Conservation (phyloP, 2,113 vertebrate species). For the Aspiorhynchus laticeps region DNA sequence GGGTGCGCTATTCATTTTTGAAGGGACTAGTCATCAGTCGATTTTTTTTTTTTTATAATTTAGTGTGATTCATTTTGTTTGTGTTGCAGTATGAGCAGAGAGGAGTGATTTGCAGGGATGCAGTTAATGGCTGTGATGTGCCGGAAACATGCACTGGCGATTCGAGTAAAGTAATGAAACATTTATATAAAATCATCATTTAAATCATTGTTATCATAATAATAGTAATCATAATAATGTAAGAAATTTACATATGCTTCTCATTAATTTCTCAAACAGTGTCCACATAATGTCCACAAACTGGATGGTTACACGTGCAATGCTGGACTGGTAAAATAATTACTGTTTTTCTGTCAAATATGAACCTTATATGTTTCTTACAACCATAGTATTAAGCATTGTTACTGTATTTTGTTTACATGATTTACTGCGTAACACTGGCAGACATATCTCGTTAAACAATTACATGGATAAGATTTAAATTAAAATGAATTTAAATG, state of each 20-base stretch:
- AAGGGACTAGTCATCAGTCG: neutral
- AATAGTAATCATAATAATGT: neutral
- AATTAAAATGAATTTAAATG: neutral
- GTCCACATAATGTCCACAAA: slow-evolving; percentile 94
- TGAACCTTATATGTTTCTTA: neutral
- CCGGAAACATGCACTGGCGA: slow-evolving; percentile 91
- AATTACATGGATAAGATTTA: neutral
- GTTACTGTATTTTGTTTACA: neutral
- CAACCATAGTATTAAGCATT: neutral
- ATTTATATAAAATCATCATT: slow-evolving; percentile 1
- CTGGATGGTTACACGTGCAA: slow-evolving; percentile 94
- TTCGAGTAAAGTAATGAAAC: slow-evolving; percentile 86
- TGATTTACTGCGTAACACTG: neutral
- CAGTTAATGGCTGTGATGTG: slow-evolving; percentile 93
- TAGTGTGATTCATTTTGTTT: neutral
- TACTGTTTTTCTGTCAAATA: neutral
- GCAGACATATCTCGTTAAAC: neutral
- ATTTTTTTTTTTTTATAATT: neutral
- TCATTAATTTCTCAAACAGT: slow-evolving; percentile 73
- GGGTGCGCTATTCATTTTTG: neutral
- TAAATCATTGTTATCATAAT: neutral
- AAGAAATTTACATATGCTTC: slow-evolving; percentile 1
- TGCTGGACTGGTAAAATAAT: slow-evolving; percentile 84
- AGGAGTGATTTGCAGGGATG: slow-evolving; percentile 85
- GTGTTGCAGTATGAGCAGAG: slow-evolving; percentile 87